Base-by-base conservation (phyloP, 2,888 invertebrate genomes). In the Aspidapion aeneum region DNA sequence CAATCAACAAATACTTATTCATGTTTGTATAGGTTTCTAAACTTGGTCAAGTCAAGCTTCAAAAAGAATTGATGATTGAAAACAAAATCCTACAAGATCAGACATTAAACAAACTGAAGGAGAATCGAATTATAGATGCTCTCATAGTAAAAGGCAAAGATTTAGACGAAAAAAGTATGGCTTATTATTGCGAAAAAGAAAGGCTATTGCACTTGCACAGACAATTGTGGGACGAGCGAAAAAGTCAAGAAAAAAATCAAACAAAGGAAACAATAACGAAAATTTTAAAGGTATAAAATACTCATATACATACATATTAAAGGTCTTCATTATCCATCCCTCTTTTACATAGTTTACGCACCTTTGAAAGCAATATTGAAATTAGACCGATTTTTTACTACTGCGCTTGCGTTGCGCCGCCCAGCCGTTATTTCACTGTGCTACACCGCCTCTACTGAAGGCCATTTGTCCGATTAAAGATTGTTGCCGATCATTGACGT, bases 41-140 rank as follows among this genome's bases (percentile, higher is more conserved):
- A 77, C 78, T 89, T 63, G 84, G 84, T 76, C 86, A 87, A 74
- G 83, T 87, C 0, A 83, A 86, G 60, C 81, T 85, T 57, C 84
- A 87, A 69, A 84, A 84, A 49, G 81, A 84, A 51, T 81, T 82
- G 66, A 81, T 88, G 67, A 74, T 82, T 0, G 78, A 82, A 58
- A 87, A 86, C 72, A 81, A 85, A 71, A 76, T 79, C 55, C 76
- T 81, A 56, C 81, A 85, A 2, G 82, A 85, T 71, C 81, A 79
- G 50, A 80, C 84, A 63, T 82, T 84, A 67, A 71, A 80, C 50
- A 81, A 82, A 19, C 81, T 83, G 71, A 81, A 80, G 69, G 83
- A 84, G 64, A 78, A 79, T 18, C 82, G 84, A 58, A 81, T 84
- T 57, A 54, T 74, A 56, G 78, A 81, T 18, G 67, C 66, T 2